Percentiles rank a stretch among this genome's conserved stretches.
These are phyloP conservation scores for Ophion ellenae DNA, from an alignment of 2,888 invertebrate genomes.

Conservation along the genomic window DNA sequence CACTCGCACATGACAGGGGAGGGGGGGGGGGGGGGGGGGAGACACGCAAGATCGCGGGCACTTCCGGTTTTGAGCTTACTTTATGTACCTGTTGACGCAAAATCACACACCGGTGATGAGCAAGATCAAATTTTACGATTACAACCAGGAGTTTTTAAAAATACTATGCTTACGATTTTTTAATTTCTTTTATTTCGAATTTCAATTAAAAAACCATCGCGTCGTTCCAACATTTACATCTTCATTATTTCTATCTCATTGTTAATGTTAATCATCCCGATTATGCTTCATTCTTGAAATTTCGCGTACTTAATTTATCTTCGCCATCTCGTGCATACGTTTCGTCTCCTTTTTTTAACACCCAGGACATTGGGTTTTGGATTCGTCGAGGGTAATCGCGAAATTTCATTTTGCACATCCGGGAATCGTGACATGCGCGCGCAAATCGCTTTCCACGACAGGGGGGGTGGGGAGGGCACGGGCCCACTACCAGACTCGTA, in stretches of 20 bases:
- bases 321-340: background rate
- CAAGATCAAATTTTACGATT: constrained; percentile 2
- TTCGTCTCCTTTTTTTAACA: background rate
- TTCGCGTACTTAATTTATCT: constrained; percentile 15
- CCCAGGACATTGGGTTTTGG: background rate
- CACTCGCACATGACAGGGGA: constrained; percentile 1
- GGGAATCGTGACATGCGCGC: constrained; percentile 32
- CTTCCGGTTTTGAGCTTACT: constrained; percentile 60
- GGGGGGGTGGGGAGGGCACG: background rate
- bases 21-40: background rate
- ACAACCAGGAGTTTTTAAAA: background rate
- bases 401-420: constrained; percentile 20
- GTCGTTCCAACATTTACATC: background rate
- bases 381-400: background rate
- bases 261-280: background rate
- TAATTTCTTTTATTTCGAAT: background rate
- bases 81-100: constrained; percentile 64
- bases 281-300: background rate
- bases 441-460: constrained; percentile 48
- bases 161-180: background rate
- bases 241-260: background rate
- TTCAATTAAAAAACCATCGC: background rate
- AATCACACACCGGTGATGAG: constrained; percentile 17
- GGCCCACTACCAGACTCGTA: constrained; percentile 3
- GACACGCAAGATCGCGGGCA: constrained; percentile 15